Percentiles rank a stretch among this genome's conserved stretches.
phyloP scores from a whole-genome alignment of 2,888 invertebrate species.

The Heliothis peltigera region DNA sequence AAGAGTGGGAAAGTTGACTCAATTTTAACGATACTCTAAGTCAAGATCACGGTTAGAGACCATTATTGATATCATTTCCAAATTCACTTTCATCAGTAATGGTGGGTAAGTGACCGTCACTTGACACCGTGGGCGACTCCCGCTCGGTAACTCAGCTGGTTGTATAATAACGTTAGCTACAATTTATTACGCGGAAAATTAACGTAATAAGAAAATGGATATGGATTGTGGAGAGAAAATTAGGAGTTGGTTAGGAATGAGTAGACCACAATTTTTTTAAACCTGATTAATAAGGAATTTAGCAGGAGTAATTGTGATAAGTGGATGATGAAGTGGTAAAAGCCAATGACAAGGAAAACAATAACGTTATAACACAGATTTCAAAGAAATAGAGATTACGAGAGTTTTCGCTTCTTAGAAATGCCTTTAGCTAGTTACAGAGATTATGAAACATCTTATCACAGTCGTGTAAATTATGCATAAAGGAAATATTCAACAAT shows the following conservation, averaged over 20 bases:
- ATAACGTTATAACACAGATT: too few relatives aligned
- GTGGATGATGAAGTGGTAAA: too few relatives aligned
- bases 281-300: too few relatives aligned
- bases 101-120: constrained; percentile 38
- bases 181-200: neutral
- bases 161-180: constrained; percentile 5
- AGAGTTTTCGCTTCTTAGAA: too few relatives aligned
- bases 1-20: neutral
- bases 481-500: neutral
- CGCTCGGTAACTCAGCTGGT: constrained; percentile 2
- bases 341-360: too few relatives aligned
- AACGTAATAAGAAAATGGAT: constrained; percentile 15
- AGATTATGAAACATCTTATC: too few relatives aligned
- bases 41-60: constrained; percentile 11
- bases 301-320: too few relatives aligned
- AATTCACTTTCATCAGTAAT: constrained; percentile 55
- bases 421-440: too few relatives aligned
- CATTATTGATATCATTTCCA: constrained; percentile 3
- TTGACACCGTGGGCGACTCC: constrained; percentile 20
- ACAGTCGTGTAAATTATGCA: neutral
- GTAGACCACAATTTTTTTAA: too few relatives aligned
- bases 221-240: neutral
- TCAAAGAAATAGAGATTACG: too few relatives aligned
- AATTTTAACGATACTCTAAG: constrained; percentile 1
- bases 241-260: too few relatives aligned